Evolutionary conservation across 2,113 vertebrate genomes (phyloP).

Genomic region (Mesembrinibis cayennensis): DNA sequence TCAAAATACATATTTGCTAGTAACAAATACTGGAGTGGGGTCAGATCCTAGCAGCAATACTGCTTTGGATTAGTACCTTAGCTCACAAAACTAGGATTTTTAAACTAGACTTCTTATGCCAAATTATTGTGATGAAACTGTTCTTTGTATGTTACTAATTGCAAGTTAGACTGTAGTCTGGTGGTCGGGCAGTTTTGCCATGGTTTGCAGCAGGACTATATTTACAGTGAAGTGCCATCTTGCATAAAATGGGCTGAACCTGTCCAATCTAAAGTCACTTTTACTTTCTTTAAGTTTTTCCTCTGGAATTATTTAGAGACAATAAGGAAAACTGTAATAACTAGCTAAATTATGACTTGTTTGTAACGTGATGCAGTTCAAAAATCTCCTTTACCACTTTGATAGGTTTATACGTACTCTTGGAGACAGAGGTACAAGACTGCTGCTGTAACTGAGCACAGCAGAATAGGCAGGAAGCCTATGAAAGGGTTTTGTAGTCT

Average conservation of each 20-base stretch:
- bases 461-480: neutral
- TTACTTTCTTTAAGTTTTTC: neutral
- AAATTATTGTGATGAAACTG: neutral
- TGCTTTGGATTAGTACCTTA: neutral
- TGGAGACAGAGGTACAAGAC: neutral
- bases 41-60: neutral
- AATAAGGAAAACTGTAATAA: neutral
- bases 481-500: neutral
- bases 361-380: neutral
- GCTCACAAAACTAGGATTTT: neutral
- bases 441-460: neutral
- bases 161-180: neutral
- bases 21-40: neutral
- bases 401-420: neutral
- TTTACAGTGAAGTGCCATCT: neutral
- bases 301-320: neutral
- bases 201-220: neutral
- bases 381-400: neutral
- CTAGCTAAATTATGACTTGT: neutral
- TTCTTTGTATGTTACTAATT: neutral
- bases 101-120: neutral
- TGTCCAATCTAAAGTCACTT: neutral
- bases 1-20: neutral
- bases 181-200: neutral
- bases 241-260: neutral